Percentiles rank a stretch among this genome's conserved stretches.
Evolutionary conservation across 30 jellyfish, hydroid and myxozoan species (phyloP).

Genomic region (Cassiopea andromeda): DNA sequence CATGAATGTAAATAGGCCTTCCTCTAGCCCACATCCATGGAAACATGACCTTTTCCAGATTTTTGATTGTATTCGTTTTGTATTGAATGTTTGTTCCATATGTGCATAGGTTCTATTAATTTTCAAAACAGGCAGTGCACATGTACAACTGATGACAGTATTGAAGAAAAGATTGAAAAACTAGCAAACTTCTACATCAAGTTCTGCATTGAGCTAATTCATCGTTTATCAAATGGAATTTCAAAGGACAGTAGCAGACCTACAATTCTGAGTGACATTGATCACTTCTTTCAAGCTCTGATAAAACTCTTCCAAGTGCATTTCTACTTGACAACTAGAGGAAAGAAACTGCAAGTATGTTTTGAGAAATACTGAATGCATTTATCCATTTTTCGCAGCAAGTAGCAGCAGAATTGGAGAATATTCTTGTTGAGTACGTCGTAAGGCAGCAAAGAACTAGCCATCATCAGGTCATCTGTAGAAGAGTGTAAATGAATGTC

Average conservation of each 20-base stretch:
- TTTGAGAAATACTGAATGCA: neutral
- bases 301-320: slow-evolving; percentile 89
- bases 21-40: too few relatives aligned
- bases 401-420: too few relatives aligned
- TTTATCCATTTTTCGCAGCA: too few relatives aligned
- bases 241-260: slow-evolving; percentile 5
- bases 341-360: slow-evolving; percentile 59
- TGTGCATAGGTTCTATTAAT: neutral
- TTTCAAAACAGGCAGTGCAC: slow-evolving; percentile 45
- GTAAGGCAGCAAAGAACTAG: too few relatives aligned
- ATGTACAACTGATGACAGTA: slow-evolving; percentile 23
- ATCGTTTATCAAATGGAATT: slow-evolving; percentile 44
- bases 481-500: too few relatives aligned
- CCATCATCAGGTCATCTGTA: too few relatives aligned
- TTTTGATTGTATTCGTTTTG: too few relatives aligned
- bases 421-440: too few relatives aligned
- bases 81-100: too few relatives aligned
- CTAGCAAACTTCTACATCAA: slow-evolving; percentile 51
- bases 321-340: slow-evolving; percentile 66
- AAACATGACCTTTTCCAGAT: too few relatives aligned
- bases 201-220: slow-evolving; percentile 61
- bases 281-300: slow-evolving; percentile 88
- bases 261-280: slow-evolving; percentile 56
- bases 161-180: slow-evolving; percentile 29
- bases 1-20: too few relatives aligned